These are phyloP conservation scores for Drosophila chauvacae DNA, from an alignment of 1,140 invertebrate species.

Conservation along the genomic window DNA sequence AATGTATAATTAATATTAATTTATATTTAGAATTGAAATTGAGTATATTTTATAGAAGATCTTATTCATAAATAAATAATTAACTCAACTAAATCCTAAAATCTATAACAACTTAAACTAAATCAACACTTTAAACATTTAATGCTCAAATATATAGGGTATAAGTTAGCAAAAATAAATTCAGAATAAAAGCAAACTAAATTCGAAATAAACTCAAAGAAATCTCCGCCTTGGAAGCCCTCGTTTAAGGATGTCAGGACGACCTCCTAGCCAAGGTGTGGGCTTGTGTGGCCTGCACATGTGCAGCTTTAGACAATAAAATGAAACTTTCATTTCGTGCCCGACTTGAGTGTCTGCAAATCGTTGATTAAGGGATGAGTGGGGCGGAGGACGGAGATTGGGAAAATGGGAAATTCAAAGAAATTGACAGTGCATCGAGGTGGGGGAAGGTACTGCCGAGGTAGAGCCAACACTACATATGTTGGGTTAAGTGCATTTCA, in stretches of 20 bases:
- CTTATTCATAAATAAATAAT: background rate
- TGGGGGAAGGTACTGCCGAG: background rate
- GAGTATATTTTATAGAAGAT: background rate
- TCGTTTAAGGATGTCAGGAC: background rate
- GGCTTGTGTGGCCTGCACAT: slow-evolving; percentile 5
- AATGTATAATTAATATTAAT: too few species aligned
- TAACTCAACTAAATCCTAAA: background rate
- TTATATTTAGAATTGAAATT: too few species aligned
- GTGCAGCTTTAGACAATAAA: slow-evolving; percentile 38
- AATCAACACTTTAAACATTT: background rate
- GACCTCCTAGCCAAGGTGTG: background rate
- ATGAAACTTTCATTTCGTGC: slow-evolving; percentile 36
- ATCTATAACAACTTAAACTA: background rate
- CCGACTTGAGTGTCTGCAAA: slow-evolving; percentile 39
- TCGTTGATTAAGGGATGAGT: slow-evolving; percentile 28
- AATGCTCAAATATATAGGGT: background rate
- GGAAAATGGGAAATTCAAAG: slow-evolving; percentile 10
- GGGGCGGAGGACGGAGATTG: too few species aligned
- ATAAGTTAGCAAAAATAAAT: background rate
- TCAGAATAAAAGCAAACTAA: background rate
- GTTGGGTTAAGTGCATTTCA: background rate
- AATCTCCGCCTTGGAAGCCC: slow-evolving; percentile 1
- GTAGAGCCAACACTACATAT: slow-evolving; percentile 1
- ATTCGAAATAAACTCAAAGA: slow-evolving; percentile 11
- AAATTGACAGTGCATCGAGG: slow-evolving; percentile 28